phyloP scores from a whole-genome alignment of 2,888 invertebrate species.

The Eutolmus rufibarbis region DNA sequence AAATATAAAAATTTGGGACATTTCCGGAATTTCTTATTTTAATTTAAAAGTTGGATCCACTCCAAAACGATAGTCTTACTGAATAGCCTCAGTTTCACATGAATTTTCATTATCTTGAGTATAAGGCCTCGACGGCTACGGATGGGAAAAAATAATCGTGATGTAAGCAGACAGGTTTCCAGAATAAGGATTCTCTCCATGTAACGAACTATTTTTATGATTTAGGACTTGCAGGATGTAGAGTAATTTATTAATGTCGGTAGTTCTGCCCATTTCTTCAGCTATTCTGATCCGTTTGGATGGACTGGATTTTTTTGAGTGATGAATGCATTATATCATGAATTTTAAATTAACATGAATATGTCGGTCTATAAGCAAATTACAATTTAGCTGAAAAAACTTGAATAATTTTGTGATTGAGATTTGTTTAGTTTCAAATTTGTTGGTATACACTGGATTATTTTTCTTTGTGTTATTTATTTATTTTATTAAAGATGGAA shows the following conservation, averaged over 20 bases:
- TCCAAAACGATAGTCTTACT: not conserved
- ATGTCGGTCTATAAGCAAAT: not conserved
- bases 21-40: not conserved
- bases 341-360: not conserved
- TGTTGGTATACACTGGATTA: no score
- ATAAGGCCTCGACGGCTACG: not conserved
- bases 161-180: not conserved
- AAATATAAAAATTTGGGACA: not conserved
- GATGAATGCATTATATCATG: not conserved
- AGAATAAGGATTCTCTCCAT: not conserved
- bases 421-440: no score
- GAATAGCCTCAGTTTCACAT: not conserved
- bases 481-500: no score
- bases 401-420: no score
- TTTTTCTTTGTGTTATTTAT: no score
- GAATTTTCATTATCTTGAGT: not conserved
- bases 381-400: no score
- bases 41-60: not conserved
- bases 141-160: not conserved
- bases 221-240: not conserved
- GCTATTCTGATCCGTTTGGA: not conserved
- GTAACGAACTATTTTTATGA: not conserved
- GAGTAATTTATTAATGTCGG: not conserved
- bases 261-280: not conserved
- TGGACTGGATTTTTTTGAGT: not conserved